Conservation (phyloP, 2,113 vertebrate genomes). For the Vulpes ferrilata region DNA sequence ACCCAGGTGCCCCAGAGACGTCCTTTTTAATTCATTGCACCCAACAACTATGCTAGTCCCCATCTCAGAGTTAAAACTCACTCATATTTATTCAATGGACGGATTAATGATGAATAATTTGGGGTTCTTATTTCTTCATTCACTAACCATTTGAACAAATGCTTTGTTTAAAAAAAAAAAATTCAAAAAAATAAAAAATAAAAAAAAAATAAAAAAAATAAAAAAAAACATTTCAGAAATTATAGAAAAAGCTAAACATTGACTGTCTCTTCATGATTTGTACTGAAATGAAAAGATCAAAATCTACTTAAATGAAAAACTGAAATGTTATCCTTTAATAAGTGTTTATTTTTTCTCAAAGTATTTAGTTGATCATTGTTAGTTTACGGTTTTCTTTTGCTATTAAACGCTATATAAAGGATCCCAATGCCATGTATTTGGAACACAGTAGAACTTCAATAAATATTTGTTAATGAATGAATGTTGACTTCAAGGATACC, state of each 20-base stretch:
- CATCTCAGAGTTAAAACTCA: background rate
- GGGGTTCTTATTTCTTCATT: background rate
- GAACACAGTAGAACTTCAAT: background rate
- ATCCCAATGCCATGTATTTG: background rate
- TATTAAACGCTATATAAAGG: background rate
- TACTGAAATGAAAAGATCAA: background rate
- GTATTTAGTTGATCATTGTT: background rate
- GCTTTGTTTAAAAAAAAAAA: background rate
- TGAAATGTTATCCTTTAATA: background rate
- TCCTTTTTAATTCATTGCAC: background rate
- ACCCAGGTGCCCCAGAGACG: background rate
- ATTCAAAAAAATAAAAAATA: too few relatives aligned
- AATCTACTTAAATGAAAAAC: background rate
- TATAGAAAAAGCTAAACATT: background rate
- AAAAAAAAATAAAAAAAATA: conserved; percentile 49
- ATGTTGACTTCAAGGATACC: background rate
- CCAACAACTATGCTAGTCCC: background rate
- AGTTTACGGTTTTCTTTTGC: conserved; percentile 3
- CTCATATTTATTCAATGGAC: background rate
- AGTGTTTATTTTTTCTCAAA: background rate
- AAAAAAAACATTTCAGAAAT: conserved; percentile 10
- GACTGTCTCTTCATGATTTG: background rate
- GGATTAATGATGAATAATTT: background rate
- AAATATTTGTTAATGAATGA: background rate
- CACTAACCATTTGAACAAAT: background rate